These are phyloP conservation scores for Heliconius eleuchia DNA, from an alignment of 1,140 invertebrate genomes.

Conservation along the genomic window DNA sequence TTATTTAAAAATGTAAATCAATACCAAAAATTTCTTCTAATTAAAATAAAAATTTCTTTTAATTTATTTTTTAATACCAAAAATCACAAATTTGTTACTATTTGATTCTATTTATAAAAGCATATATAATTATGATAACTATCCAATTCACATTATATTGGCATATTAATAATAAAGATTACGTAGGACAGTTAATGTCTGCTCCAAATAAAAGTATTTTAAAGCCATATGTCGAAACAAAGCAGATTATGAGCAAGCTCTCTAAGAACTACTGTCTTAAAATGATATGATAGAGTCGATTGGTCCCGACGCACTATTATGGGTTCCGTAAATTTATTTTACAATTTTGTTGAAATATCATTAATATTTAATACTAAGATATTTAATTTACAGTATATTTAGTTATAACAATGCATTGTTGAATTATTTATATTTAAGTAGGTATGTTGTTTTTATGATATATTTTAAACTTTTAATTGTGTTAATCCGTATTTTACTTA, in stretches of 20 bases:
- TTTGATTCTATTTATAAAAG: too few relatives aligned
- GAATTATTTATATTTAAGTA: neutral
- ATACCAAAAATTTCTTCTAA: too few relatives aligned
- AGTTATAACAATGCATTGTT: neutral
- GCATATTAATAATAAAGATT: neutral
- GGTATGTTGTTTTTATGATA: neutral
- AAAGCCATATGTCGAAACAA: conserved; percentile 37
- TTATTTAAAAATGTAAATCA: too few relatives aligned
- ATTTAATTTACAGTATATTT: neutral
- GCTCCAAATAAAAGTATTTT: conserved; percentile 20
- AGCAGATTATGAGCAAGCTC: conserved; percentile 40
- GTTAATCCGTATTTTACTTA: too few relatives aligned
- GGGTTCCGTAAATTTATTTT: conserved; percentile 16
- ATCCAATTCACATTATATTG: neutral
- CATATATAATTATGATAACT: neutral
- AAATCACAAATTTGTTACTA: too few relatives aligned
- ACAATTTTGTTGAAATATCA: neutral
- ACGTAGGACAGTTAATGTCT: neutral
- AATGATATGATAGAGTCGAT: conserved; percentile 19
- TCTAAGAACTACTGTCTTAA: conserved; percentile 37
- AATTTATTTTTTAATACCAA: too few relatives aligned
- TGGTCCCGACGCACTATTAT: neutral
- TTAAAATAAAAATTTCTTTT: too few relatives aligned
- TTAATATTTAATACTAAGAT: neutral
- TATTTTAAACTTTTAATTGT: neutral